Conservation (phyloP, 2,888 invertebrate species). For the Andricus curvator region DNA sequence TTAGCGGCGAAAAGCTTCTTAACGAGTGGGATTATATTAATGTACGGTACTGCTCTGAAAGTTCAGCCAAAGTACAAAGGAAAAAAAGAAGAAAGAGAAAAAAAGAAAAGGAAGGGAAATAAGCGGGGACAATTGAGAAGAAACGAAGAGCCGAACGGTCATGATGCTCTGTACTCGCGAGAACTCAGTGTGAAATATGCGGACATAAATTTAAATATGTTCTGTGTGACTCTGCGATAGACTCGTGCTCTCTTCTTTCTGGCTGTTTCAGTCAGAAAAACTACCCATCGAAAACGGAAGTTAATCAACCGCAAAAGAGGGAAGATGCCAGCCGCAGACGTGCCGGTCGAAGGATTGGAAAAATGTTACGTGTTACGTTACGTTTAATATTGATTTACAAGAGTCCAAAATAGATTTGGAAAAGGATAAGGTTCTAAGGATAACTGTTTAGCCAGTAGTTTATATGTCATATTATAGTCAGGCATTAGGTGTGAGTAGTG, state of each 20-base stretch:
- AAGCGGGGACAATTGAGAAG: slow-evolving; percentile 7
- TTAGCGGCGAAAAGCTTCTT: slow-evolving; percentile 13
- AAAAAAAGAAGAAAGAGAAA: background rate
- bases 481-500: too few species aligned
- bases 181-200: slow-evolving; percentile 25
- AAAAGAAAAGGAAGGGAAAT: background rate
- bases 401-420: too few species aligned
- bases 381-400: too few species aligned
- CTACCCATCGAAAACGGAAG: slow-evolving; percentile 51
- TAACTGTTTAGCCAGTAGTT: too few species aligned
- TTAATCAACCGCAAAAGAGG: slow-evolving; percentile 56
- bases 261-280: slow-evolving; percentile 12
- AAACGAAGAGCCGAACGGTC: slow-evolving; percentile 4
- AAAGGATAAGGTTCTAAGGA: too few species aligned
- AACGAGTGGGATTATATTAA: slow-evolving; percentile 31
- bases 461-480: too few species aligned
- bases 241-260: slow-evolving; percentile 9
- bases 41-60: slow-evolving; percentile 23
- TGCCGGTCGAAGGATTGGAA: slow-evolving; percentile 14
- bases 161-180: slow-evolving; percentile 12
- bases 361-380: slow-evolving; percentile 19
- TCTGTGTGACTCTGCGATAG: slow-evolving; percentile 16
- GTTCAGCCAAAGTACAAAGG: background rate
- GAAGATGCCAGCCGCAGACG: slow-evolving; percentile 52
- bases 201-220: slow-evolving; percentile 33